Conservation (phyloP, 2,113 vertebrate species). For the Athene cunicularia region DNA sequence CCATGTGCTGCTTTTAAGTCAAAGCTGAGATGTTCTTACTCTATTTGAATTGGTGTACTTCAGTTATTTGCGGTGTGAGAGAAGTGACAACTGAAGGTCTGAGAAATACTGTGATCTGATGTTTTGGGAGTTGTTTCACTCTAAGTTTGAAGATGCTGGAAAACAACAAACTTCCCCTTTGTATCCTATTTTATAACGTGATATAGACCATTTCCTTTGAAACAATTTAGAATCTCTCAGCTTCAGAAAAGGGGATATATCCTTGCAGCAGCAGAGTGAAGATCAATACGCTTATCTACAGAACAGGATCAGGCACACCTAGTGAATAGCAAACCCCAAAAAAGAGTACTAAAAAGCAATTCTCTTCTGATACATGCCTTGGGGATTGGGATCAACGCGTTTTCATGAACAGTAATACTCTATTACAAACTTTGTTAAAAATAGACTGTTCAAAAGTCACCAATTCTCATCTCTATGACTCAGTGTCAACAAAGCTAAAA, state of each 20-base stretch:
- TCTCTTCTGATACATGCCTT: background rate
- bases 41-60: background rate
- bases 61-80: background rate
- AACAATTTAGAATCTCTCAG: background rate
- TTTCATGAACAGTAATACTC: background rate
- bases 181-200: background rate
- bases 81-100: background rate
- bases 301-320: background rate
- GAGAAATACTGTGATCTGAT: background rate
- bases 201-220: background rate
- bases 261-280: background rate
- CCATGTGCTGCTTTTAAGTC: background rate
- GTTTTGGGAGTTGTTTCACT: background rate
- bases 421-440: background rate
- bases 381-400: background rate
- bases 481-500: background rate
- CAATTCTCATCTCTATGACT: background rate
- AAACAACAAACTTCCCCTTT: background rate
- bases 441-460: constrained; percentile 6
- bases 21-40: background rate
- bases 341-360: background rate
- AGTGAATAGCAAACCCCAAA: background rate
- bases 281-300: background rate
- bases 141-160: background rate
- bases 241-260: background rate